Evolutionary conservation across 1,140 invertebrate genomes (phyloP), one percentile per base, ranked within the genome.

Genomic region (Ectropis grisescens): DNA sequence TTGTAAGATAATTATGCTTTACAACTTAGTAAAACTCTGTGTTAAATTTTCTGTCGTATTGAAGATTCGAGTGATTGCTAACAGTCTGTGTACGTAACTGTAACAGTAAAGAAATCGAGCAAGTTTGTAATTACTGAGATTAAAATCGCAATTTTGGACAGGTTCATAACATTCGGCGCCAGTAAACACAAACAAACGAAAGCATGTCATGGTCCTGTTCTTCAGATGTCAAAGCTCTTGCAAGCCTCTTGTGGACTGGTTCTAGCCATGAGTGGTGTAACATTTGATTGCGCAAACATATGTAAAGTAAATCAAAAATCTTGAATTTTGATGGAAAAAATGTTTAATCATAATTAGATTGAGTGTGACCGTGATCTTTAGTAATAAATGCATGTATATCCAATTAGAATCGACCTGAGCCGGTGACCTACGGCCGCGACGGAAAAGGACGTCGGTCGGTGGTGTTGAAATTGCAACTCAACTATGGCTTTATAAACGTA

Each of bases 201-300:
- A 67, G 65, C 41, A 29, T 50, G 72, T 75, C 70, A 72, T n/a
- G 68, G 68, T 62, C 48, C 46, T 49, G 59, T 60, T 58, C 59
- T 68, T 65, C 54, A 58, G 54, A 52, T 45, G 40, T 44, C 50
- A 58, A 26, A 69, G 39, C 45, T 57, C 51, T 57, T 52, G 55
- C 47, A 51, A 54, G 47, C 40, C 38, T 56, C 44, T 49, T 31
- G 54, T 42, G 34, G 53, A 69, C 67, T 52, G 52, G 58, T 69
- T 70, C 38, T 42, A 26, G 29, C 39, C 36, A 34, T 26, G n/a
- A 29, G 23, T 60, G 48, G 41, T 43, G 57, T 60, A 59, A 61
- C 37, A 33, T 45, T 35, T 22, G 41, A 47, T 70, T 67, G 56
- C 62, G 52, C 25, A 60, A 54, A 58, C 37, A 45, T 57, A 37